phyloP scores from a whole-genome alignment of 1,140 invertebrate genomes.

The Lasaia peninsularis region DNA sequence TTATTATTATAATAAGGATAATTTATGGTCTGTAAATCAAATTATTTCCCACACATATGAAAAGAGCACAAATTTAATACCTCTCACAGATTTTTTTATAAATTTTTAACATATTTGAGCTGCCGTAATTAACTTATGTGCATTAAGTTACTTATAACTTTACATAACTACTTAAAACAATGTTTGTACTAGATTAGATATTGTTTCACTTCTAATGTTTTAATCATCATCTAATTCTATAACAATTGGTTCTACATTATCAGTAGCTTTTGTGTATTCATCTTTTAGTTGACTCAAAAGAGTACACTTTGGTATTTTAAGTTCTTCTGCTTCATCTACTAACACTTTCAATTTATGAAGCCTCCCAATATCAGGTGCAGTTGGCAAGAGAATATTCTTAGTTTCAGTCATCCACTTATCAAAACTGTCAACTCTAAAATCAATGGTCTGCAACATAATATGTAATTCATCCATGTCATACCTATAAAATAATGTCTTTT shows the following conservation, averaged over 20 bases:
- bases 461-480: slow-evolving; percentile 96
- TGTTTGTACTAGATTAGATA: slow-evolving; percentile 35
- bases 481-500: slow-evolving; percentile 90
- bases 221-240: slow-evolving; percentile 72
- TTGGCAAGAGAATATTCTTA: slow-evolving; percentile 88
- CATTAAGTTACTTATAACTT: too few relatives aligned
- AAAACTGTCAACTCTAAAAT: slow-evolving; percentile 93
- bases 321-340: slow-evolving; percentile 67
- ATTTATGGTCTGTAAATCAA: too few relatives aligned
- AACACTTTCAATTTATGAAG: slow-evolving; percentile 80
- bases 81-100: neutral
- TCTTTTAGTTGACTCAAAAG: slow-evolving; percentile 61
- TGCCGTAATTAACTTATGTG: slow-evolving; percentile 16
- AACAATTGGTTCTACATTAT: slow-evolving; percentile 67
- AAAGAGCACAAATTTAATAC: too few relatives aligned
- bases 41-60: too few relatives aligned
- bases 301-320: slow-evolving; percentile 74
- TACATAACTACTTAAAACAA: too few relatives aligned
- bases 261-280: slow-evolving; percentile 59
- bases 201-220: slow-evolving; percentile 14
- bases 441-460: slow-evolving; percentile 92
- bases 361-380: slow-evolving; percentile 82
- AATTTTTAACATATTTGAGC: slow-evolving; percentile 15
- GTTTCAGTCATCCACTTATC: slow-evolving; percentile 93
- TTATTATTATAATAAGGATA: too few relatives aligned